phyloP scores from a whole-genome alignment of 2,113 vertebrate species.

The Takifugu flavidus region DNA sequence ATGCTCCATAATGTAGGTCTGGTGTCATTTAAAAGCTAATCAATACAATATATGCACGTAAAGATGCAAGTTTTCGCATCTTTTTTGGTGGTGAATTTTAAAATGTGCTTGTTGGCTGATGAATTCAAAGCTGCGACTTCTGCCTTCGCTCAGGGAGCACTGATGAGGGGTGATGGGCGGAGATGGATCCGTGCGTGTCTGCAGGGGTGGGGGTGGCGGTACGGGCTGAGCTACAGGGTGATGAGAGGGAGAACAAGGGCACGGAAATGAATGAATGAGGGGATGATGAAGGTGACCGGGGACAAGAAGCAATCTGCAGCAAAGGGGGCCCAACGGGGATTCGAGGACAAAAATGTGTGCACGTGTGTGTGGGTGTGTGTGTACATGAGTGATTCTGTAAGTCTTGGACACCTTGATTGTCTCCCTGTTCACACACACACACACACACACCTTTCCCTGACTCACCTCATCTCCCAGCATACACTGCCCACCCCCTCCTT shows the following conservation, averaged over 20 bases:
- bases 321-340: conserved; percentile 40
- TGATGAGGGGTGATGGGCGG: background rate
- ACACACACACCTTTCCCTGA: conserved; percentile 2
- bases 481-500: conserved; percentile 20
- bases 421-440: conserved; percentile 13
- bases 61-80: conserved; percentile 32
- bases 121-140: conserved; percentile 27
- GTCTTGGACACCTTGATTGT: conserved; percentile 51
- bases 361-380: conserved; percentile 10
- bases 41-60: conserved; percentile 44
- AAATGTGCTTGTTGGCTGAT: conserved; percentile 9
- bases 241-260: conserved; percentile 35
- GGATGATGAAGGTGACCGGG: conserved; percentile 67
- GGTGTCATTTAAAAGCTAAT: conserved; percentile 61
- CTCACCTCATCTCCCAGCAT: conserved; percentile 21
- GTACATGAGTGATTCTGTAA: conserved; percentile 33
- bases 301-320: conserved; percentile 65
- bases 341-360: conserved; percentile 31
- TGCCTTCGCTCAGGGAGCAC: background rate
- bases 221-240: conserved; percentile 16
- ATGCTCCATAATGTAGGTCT: too few relatives aligned
- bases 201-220: conserved; percentile 1
- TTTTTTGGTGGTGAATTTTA: conserved; percentile 19
- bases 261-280: conserved; percentile 52
- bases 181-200: background rate